Evolutionary conservation across 1,140 invertebrate genomes (phyloP).

Genomic region (Neodiprion fabricii): DNA sequence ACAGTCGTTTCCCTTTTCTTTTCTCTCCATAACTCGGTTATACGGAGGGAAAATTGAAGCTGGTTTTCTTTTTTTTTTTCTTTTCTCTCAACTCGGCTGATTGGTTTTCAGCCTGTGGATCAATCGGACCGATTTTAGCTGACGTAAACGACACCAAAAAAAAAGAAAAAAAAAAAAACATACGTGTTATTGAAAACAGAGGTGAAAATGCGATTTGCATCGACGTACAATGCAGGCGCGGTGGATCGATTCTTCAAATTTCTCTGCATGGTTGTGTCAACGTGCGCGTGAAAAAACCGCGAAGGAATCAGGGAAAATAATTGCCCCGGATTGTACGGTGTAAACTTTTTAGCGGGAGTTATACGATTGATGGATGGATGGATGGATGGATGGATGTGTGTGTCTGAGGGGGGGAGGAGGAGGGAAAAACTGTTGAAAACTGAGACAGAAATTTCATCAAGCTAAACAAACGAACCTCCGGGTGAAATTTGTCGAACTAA

Average conservation of each 20-base stretch:
- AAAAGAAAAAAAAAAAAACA: background rate
- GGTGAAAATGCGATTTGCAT: background rate
- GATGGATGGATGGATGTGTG: background rate
- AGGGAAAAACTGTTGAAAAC: background rate
- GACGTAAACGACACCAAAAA: background rate
- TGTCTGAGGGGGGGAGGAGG: background rate
- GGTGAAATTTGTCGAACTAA: background rate
- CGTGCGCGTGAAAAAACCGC: background rate
- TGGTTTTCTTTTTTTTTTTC: background rate
- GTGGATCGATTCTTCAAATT: background rate
- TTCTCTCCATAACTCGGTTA: background rate
- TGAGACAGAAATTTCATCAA: slow-evolving; percentile 5
- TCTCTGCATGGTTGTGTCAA: background rate
- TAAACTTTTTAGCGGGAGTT: background rate
- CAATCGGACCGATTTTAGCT: background rate
- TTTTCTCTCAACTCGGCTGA: background rate
- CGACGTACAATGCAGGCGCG: background rate
- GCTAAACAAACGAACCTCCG: background rate
- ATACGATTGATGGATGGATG: background rate
- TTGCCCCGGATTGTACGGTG: background rate
- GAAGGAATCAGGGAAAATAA: background rate
- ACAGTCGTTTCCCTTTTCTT: background rate
- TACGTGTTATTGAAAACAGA: background rate
- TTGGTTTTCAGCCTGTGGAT: background rate
- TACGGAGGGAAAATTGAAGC: background rate